Evolutionary conservation across 2,113 vertebrate species (phyloP).

Genomic region (Trogon melanurus): DNA sequence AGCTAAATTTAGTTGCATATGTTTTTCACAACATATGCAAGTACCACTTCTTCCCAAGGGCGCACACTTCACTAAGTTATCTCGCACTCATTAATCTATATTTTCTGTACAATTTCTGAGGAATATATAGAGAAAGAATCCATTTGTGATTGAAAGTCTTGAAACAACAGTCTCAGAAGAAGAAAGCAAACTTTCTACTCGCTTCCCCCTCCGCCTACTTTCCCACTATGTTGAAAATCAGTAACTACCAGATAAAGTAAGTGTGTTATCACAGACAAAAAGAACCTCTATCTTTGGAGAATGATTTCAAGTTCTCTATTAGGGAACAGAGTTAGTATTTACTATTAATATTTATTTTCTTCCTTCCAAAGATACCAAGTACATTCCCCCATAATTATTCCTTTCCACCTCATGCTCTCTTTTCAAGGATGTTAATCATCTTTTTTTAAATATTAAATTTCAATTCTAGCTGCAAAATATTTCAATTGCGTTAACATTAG

Average conservation of each 20-base stretch:
- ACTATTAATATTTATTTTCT: neutral
- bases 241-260: neutral
- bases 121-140: neutral
- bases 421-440: neutral
- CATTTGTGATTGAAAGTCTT: neutral
- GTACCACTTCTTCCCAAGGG: neutral
- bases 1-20: conserved; percentile 75
- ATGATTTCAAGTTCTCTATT: neutral
- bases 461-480: neutral
- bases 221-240: neutral
- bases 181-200: neutral
- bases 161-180: neutral
- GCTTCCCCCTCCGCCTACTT: fast-evolving
- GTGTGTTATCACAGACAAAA: neutral
- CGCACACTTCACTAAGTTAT: neutral
- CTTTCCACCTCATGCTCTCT: neutral
- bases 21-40: conserved; percentile 64
- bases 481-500: neutral
- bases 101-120: neutral
- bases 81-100: neutral
- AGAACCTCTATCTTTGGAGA: neutral
- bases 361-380: neutral
- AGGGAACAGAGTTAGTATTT: fast-evolving
- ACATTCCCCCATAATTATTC: neutral
- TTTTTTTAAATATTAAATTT: neutral